A percentile compares a stretch with the other conserved stretches of the same genome.
These are phyloP conservation scores for Pipistrellus pipistrellus DNA, from an alignment of 2,797 vertebrate genomes.

Conservation along the genomic window DNA sequence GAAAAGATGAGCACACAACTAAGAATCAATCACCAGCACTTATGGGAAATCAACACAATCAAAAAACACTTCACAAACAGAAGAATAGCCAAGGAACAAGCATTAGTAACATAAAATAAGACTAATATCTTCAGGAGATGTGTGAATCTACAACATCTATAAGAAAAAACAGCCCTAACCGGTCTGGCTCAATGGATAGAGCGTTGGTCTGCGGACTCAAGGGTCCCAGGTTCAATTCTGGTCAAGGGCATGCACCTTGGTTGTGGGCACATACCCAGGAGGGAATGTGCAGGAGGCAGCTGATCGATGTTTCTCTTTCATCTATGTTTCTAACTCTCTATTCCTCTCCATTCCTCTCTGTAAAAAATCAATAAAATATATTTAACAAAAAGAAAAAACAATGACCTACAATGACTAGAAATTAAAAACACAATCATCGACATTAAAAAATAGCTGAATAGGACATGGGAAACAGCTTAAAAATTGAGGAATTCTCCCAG, in stretches of 20 bases:
- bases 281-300: too few species aligned
- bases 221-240: too few species aligned
- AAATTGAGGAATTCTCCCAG: conserved; percentile 47
- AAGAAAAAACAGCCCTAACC: conserved; percentile 5
- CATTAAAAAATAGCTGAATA: conserved; percentile 48
- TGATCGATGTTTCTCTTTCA: too few species aligned
- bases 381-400: not conserved
- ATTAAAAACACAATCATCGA: conserved; percentile 53
- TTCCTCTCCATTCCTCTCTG: too few species aligned
- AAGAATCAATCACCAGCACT: conserved; percentile 40
- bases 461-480: conserved; percentile 4
- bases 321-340: too few species aligned
- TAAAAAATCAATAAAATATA: too few species aligned
- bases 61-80: conserved; percentile 25
- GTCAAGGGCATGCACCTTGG: too few species aligned
- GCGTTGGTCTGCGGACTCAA: too few species aligned
- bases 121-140: conserved; percentile 35
- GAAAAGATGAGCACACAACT: conserved; percentile 6
- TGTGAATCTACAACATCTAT: conserved; percentile 12
- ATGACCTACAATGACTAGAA: conserved; percentile 12
- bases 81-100: conserved; percentile 22
- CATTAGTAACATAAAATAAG: conserved; percentile 29
- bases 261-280: too few species aligned
- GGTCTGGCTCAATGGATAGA: too few species aligned
- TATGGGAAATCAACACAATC: not conserved